phyloP scores from a whole-genome alignment of 2,797 vertebrate species.

The Toxotes lorentzi region DNA sequence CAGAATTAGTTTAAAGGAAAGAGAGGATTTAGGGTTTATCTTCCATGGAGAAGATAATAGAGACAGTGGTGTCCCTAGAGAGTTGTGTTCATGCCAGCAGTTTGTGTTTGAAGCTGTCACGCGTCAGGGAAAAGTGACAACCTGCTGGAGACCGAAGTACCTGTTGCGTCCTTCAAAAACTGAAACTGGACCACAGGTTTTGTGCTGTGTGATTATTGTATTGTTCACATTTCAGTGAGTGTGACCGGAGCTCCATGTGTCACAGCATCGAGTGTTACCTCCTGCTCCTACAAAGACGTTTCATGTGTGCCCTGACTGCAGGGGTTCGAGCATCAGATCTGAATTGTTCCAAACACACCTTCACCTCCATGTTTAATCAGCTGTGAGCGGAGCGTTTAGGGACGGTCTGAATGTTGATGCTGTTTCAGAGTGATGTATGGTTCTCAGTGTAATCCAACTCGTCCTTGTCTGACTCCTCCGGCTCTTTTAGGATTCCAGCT shows the following conservation, averaged over 20 bases:
- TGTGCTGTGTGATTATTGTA: not conserved
- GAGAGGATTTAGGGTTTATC: not conserved
- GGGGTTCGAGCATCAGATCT: not conserved
- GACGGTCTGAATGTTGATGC: slow-evolving; percentile 28
- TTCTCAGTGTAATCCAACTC: slow-evolving; percentile 40
- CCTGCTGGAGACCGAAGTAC: no score
- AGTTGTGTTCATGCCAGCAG: no score
- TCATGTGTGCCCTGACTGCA: not conserved
- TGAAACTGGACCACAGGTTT: not conserved
- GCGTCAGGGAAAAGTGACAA: not conserved
- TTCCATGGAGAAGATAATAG: no score
- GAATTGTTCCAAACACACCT: slow-evolving; percentile 16
- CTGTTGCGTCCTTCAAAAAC: no score
- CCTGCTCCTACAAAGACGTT: not conserved
- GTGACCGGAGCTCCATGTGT: not conserved
- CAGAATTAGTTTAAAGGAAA: not conserved
- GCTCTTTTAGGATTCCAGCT: slow-evolving; percentile 62
- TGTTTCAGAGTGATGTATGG: slow-evolving; percentile 38
- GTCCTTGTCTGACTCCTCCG: slow-evolving; percentile 60
- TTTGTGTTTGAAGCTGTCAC: no score
- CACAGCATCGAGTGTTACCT: not conserved
- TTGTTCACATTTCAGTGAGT: no score
- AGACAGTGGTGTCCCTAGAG: no score
- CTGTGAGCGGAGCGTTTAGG: slow-evolving; percentile 42
- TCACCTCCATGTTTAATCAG: slow-evolving; percentile 48